A percentile compares a stretch with the other conserved stretches of the same genome.
These are phyloP conservation scores for Catostylus mosaicus DNA, from an alignment of 30 jellyfish, hydroid and myxozoan species.

Conservation along the genomic window DNA sequence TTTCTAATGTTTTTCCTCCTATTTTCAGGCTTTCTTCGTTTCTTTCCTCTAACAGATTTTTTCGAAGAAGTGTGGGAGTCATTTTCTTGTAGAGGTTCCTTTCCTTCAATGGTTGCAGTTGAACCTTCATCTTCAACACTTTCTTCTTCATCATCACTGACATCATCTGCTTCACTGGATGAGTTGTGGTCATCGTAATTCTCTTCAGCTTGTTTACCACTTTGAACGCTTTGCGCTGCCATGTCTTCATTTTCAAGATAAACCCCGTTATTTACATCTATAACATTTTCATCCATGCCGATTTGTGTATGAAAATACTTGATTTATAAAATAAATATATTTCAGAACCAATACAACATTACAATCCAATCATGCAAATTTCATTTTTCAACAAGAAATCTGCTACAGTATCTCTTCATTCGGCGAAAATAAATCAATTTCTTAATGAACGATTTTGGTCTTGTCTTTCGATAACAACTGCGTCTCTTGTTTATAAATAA, in stretches of 20 bases:
- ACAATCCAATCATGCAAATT: too few species aligned
- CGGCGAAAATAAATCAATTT: too few species aligned
- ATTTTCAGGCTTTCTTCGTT: slow-evolving; percentile 52
- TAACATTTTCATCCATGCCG: neutral
- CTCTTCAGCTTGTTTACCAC: neutral
- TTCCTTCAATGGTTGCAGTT: neutral
- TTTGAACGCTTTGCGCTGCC: neutral
- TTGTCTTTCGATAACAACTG: too few species aligned
- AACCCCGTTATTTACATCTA: neutral
- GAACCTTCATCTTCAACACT: neutral
- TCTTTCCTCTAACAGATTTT: slow-evolving; percentile 18
- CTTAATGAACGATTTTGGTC: too few species aligned
- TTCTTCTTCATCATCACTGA: slow-evolving; percentile 27
- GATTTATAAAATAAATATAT: too few species aligned
- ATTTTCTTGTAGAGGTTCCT: neutral
- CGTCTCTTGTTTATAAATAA: too few species aligned
- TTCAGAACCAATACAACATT: too few species aligned
- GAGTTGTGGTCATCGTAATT: neutral
- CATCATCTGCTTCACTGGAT: slow-evolving; percentile 6
- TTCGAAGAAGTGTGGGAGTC: neutral
- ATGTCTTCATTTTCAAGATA: neutral
- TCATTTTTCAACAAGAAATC: neutral
- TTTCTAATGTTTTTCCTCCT: slow-evolving; percentile 86
- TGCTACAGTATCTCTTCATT: neutral
- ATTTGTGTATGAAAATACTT: too few species aligned